Evolutionary conservation across 1,140 invertebrate species (phyloP).

Genomic region (Vanessa atalanta): DNA sequence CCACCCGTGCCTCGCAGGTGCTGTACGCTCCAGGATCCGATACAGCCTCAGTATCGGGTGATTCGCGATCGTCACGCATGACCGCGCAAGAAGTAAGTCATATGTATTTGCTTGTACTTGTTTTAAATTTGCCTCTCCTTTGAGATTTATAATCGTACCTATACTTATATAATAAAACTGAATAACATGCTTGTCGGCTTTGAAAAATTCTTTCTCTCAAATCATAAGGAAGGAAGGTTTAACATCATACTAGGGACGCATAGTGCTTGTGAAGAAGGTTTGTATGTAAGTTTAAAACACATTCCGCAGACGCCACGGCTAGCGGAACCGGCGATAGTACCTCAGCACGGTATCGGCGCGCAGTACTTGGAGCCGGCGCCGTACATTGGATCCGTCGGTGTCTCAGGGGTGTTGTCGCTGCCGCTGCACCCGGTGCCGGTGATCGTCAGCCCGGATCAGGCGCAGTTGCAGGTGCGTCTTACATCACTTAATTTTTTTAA

Average conservation of each 20-base stretch:
- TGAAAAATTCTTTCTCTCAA: no score
- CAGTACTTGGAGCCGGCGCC: slow-evolving; percentile 82
- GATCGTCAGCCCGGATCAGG: slow-evolving; percentile 84
- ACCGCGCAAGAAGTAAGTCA: slow-evolving; percentile 47
- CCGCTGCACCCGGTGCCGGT: slow-evolving; percentile 70
- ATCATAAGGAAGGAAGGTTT: no score
- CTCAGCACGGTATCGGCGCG: slow-evolving; percentile 63
- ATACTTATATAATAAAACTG: no score
- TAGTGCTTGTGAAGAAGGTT: no score
- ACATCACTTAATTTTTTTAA: neutral
- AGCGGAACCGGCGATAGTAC: slow-evolving; percentile 48
- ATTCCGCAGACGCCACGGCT: slow-evolving; percentile 42
- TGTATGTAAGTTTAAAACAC: no score
- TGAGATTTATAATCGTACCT: no score
- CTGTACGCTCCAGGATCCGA: slow-evolving; percentile 80
- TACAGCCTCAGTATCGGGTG: slow-evolving; percentile 85
- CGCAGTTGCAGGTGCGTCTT: slow-evolving; percentile 82
- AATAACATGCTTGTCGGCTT: no score
- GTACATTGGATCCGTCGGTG: slow-evolving; percentile 83
- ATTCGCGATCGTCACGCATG: slow-evolving; percentile 84
- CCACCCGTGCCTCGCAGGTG: slow-evolving; percentile 44
- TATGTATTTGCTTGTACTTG: neutral
- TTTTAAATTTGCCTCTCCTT: neutral
- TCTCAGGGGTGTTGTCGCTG: slow-evolving; percentile 74
- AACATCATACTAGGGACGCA: no score